These are phyloP conservation scores for Hydropsyche tenuis DNA, from an alignment of 1,140 invertebrate genomes.

Conservation along the genomic window DNA sequence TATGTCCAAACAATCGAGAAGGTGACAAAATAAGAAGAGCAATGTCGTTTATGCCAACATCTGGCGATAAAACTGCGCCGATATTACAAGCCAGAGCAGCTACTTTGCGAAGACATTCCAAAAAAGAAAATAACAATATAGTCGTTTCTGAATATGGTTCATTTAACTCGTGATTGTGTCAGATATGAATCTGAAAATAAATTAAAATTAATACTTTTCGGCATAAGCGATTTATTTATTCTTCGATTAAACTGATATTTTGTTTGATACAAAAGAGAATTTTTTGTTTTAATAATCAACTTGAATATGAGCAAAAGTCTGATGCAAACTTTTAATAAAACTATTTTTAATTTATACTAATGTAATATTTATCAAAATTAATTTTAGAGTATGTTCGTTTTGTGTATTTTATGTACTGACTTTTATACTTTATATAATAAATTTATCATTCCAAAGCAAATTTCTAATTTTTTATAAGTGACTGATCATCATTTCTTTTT, in stretches of 20 bases:
- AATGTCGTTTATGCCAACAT: constrained; percentile 67
- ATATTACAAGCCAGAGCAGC: constrained; percentile 46
- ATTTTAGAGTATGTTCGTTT: no score
- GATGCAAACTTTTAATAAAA: neutral
- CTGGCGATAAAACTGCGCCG: constrained; percentile 53
- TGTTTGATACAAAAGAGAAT: no score
- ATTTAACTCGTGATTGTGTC: neutral
- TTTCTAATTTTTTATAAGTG: neutral
- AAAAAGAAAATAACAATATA: constrained; percentile 36
- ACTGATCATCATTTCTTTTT: neutral
- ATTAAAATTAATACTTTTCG: no score
- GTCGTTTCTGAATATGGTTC: neutral
- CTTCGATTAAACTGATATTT: no score
- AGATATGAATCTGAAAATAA: no score
- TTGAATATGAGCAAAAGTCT: constrained; percentile 19
- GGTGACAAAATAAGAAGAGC: constrained; percentile 64
- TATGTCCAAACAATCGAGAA: constrained; percentile 51
- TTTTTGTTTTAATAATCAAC: no score
- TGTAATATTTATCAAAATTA: no score
- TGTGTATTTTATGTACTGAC: neutral
- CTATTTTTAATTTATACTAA: constrained; percentile 5
- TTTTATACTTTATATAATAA: neutral
- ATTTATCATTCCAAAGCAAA: neutral
- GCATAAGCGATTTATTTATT: no score
- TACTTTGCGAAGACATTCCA: constrained; percentile 42